phyloP scores from a whole-genome alignment of 2,113 vertebrate genomes.

The Zingel zingel region DNA sequence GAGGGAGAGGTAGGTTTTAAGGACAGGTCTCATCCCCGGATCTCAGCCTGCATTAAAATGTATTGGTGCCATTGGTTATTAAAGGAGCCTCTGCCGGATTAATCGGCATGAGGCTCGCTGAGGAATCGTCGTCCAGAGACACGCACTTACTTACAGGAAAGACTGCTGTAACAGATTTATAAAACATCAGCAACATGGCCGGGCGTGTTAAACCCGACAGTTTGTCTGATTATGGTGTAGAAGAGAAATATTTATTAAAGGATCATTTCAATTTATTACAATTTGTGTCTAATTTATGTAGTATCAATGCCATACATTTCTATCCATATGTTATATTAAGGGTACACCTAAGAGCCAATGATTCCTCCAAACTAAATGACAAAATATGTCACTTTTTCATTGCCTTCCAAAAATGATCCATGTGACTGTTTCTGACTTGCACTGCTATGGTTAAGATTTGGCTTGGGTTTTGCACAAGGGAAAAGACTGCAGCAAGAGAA shows the following conservation, averaged over 20 bases:
- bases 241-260: neutral
- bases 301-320: neutral
- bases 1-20: conserved; percentile 70
- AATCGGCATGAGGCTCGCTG: conserved; percentile 53
- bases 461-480: neutral
- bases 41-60: conserved; percentile 76
- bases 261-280: neutral
- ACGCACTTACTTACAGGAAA: conserved; percentile 50
- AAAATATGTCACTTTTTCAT: neutral
- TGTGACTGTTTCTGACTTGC: neutral
- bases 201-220: neutral
- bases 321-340: neutral
- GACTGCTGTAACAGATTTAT: conserved; percentile 21
- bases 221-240: neutral
- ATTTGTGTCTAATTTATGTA: neutral
- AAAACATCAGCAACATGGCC: conserved; percentile 5
- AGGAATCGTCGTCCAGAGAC: conserved; percentile 53
- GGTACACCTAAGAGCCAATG: neutral
- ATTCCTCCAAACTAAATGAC: neutral
- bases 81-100: conserved; percentile 70
- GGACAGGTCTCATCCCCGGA: conserved; percentile 71
- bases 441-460: neutral
- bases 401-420: neutral
- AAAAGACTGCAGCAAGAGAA: neutral
- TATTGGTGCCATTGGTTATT: conserved; percentile 71